Evolutionary conservation across 2,113 vertebrate genomes (phyloP).

Genomic region (Halcyon malimbica): DNA sequence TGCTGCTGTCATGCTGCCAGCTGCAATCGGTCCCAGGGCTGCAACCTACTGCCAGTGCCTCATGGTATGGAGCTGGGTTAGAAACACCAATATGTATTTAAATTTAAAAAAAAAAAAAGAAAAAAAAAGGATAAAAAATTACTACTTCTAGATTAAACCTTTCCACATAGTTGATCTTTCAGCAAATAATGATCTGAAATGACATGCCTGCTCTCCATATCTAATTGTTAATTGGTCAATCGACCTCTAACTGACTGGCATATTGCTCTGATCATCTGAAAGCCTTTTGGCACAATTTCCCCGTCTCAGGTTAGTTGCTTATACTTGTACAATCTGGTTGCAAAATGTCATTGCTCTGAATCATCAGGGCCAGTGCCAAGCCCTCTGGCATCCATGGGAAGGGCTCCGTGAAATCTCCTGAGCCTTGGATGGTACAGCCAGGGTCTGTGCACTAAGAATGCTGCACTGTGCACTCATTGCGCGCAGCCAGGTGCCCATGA

Average conservation of each 20-base stretch:
- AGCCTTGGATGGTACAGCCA: background rate
- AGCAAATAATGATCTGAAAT: slow-evolving; percentile 21
- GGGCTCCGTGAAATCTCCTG: background rate
- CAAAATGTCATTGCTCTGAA: slow-evolving; percentile 53
- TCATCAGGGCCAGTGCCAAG: background rate
- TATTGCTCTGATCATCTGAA: slow-evolving; percentile 50
- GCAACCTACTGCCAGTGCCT: background rate
- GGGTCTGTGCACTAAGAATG: background rate
- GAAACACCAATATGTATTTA: background rate
- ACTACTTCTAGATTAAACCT: background rate
- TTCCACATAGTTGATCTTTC: slow-evolving; percentile 36
- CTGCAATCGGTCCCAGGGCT: background rate
- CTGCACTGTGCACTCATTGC: fast-evolving
- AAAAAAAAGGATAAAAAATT: background rate
- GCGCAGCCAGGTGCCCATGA: fast-evolving
- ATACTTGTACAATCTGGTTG: slow-evolving; percentile 40
- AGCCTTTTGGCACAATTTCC: background rate
- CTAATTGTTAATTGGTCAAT: slow-evolving; percentile 55
- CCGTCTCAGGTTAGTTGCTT: slow-evolving; percentile 8
- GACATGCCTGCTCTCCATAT: background rate
- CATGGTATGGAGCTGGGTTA: background rate
- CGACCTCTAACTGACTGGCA: slow-evolving; percentile 50
- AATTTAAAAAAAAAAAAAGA: background rate
- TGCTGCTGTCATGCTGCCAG: slow-evolving; percentile 20
- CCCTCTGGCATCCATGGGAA: background rate